Evolutionary conservation across 1,140 invertebrate species (phyloP), one percentile per base, ranked within the genome.

Genomic region (Apis florea): DNA sequence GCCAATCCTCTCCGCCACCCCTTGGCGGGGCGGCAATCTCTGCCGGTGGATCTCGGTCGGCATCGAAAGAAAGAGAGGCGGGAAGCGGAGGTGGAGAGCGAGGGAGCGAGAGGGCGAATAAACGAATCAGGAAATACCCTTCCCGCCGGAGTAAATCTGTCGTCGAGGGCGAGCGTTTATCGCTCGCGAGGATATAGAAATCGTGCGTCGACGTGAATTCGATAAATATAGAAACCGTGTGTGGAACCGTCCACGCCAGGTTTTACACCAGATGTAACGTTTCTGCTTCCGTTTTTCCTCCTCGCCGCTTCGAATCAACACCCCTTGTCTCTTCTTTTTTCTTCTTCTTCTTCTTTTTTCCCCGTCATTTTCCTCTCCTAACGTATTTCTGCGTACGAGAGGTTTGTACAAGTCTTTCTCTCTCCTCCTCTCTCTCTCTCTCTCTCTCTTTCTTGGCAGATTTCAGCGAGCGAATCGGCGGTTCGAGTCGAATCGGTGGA

Each of bases 191-290:
- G 71, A 31, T 82, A 84, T 85, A 87, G 82, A 69, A 89, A 87
- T 88, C 84, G 77, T 85, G 74, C 83, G 88, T 81, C 82, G 83
- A 84, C 88, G 78, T 82, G 76, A 88, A 89, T 86, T 49, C 83
- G 81, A 58, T 89, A 89, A 89, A 89, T 89, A 89, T 89, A 89
- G 88, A 85, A 82, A 83, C 54, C n/a, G n/a, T n/a, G n/a, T n/a
- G n/a, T n/a, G n/a, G n/a, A n/a, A n/a, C n/a, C 79, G 82, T 84
- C 79, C 54, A 76, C 53, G 76, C 49, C 83, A 76, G 31, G 31
- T 31, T 84, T 89, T 89, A 89, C 89, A 82, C 90, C 90, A 91
- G 90, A 91, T 91, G 90, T 89, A 90, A 91, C 89, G 88, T 90
- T 90, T 91, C 89, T 31, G 88, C 89, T 91, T 91, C 89, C 90